Base-by-base conservation (phyloP, 1,140 invertebrate genomes). In the Drosophila ananassae region DNA sequence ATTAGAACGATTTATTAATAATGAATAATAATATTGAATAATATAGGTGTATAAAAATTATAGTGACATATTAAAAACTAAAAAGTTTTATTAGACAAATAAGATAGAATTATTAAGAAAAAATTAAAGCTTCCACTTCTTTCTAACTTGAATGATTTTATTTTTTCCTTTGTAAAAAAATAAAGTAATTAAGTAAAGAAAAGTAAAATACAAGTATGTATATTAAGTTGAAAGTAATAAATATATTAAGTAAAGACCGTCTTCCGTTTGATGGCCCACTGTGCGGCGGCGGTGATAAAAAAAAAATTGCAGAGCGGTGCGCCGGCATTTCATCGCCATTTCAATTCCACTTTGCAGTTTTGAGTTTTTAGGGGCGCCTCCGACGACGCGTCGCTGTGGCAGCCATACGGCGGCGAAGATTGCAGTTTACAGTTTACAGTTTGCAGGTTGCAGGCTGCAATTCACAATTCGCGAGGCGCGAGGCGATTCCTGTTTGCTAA, bases 271-370 rank as follows among this genome's bases (percentile, higher is more conserved):
- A 44, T 2, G 44, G 8, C 44, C 55, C 68, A 78, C 68, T 83
- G 79, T 61, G 68, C 60, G 41, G 25, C 47, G 47, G 72, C 17
- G 17, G 32, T 8, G 32, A 41, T 13, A 5, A n/a, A 21, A 12
- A 44, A 44, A 47, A 47, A 47, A 63, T 52, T 34, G 37, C 47
- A 54, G 56, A 37, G 57, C 58, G 41, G 41, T 12, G 13, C 57
- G 59, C 41, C 41, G 61, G 78, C 81, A 90, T 90, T 90, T 90
- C 89, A 90, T 90, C 89, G 89, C 84, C 84, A 91, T 90, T 85
- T 91, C 74, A 82, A 77, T 83, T 74, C 76, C 69, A 74, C 52
- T 89, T 90, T 71, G 73, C 63, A 71, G 77, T 69, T 63, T 61
- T 76, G 55, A 67, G 67, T 67, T 79, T 67, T 63, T 59, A 56